Base-by-base conservation (phyloP, 2,888 invertebrate genomes). In the Oegoconia quadripuncta region DNA sequence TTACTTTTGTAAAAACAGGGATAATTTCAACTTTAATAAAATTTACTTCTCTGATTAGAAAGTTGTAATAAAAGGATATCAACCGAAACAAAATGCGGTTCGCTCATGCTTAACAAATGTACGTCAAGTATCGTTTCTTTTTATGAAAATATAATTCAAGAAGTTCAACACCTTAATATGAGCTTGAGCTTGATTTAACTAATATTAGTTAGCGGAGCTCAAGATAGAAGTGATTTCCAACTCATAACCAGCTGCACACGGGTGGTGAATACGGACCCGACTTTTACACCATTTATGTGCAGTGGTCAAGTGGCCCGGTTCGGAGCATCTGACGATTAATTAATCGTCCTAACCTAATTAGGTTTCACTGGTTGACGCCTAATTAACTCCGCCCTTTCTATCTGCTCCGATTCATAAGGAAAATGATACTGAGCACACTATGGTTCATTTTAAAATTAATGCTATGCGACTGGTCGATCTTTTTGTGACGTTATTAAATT, bases 281-380 rank as follows among this genome's bases (percentile, higher is more conserved):
- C 9, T 8, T 23, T 23, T 8, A n/a, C 23, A 23, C 20, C 23
- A n/a, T 8, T n/a, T 3, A 8, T 8, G 23, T 3, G 23, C 23
- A 8, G 20, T 9, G 23, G 23, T 3, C n/a, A 23, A n/a, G 5
- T 8, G 23, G 23, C 23, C 20, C 23, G 23, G 45, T 59, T 57
- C 48, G 42, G 49, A 55, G 50, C 50, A 46, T 40, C 48, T 36
- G 50, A 42, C 63, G 55, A 72, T 72, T 74, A 70, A 77, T n/a
- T n/a, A n/a, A n/a, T n/a, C n/a, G n/a, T n/a, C n/a, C n/a, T n/a
- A n/a, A n/a, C n/a, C n/a, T n/a, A n/a, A n/a, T 75, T 67, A 68
- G 61, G 51, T 63, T 62, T 63, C 56, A 51, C 59, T 59, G 57
- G 61, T 58, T 62, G 63, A 66, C 59, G 60, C 56, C 56, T 70